phyloP scores from a whole-genome alignment of 2,888 invertebrate genomes.

The Sycophila texana region DNA sequence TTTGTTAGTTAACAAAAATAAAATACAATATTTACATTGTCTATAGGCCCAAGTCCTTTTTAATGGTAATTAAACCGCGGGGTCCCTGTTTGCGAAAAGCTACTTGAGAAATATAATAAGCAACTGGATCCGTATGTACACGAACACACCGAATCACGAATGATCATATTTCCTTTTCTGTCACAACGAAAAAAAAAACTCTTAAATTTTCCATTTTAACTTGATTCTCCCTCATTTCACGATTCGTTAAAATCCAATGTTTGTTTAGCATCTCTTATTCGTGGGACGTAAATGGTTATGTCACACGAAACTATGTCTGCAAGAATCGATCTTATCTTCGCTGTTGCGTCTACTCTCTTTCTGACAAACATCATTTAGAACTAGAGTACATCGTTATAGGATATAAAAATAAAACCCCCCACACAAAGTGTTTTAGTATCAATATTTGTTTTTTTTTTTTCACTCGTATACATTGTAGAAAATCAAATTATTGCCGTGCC shows the following conservation, averaged over 20 bases:
- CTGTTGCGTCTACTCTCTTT: constrained; percentile 24
- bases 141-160: constrained; percentile 32
- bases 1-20: constrained; percentile 1
- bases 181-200: not conserved
- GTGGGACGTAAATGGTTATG: constrained; percentile 26
- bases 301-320: constrained; percentile 12
- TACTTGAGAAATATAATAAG: constrained; percentile 18
- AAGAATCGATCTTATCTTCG: constrained; percentile 21
- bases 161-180: constrained; percentile 31
- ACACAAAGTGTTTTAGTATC: constrained; percentile 25
- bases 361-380: constrained; percentile 13
- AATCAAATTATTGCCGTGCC: constrained; percentile 27
- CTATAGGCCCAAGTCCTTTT: not conserved
- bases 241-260: constrained; percentile 20
- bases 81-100: constrained; percentile 11
- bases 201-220: constrained; percentile 27
- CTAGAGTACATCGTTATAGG: constrained; percentile 15
- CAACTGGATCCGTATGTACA: constrained; percentile 27
- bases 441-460: not conserved
- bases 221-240: constrained; percentile 28
- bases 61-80: constrained; percentile 13
- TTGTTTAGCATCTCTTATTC: constrained; percentile 28
- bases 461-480: constrained; percentile 32
- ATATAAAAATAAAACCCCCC: constrained; percentile 14
- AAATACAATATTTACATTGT: not conserved